Base-by-base conservation (phyloP, 2,113 vertebrate genomes). In the Chamaetylas fuelleborni region DNA sequence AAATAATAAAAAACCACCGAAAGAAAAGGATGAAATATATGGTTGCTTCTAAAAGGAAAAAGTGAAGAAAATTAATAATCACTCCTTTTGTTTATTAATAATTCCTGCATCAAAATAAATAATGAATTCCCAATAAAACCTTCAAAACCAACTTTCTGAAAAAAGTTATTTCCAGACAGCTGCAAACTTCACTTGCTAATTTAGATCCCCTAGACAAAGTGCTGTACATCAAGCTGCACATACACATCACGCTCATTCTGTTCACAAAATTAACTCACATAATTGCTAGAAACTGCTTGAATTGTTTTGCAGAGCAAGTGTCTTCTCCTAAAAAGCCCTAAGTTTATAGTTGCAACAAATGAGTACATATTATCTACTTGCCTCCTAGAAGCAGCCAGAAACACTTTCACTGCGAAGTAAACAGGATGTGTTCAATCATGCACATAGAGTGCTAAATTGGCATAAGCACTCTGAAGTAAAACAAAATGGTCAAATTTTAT, bases 301-400 rank as follows among this genome's bases (percentile, higher is more conserved):
- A 33, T 51, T 67, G 26, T 36, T 90, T 33, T 5, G 9, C 11
- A 28, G 1, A 90, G n/a, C 12, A 65, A 62, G 14, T 5, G 8
- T 45, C 74, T 80, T 61, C 47, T 11, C 29, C 50, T 43, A 58
- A 86, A 73, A 66, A 8, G 0, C 0, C 0, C 0, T 4, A 66
- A n/a, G 12, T 80, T 86, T 54, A 47, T 15, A 50, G 23, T 11
- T 84, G 25, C 42, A 82, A 77, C 22, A 61, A 85, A 77, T 18
- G 2, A 79, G 82, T 25, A 74, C 4, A 3, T 64, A 65, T 57
- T 77, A 66, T 38, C n/a, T 29, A 45, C 16, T 4, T 1, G 1
- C 3, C 2, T n/a, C 19, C 57, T 42, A 45, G 73, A 91, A 76
- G 25, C 15, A 13, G 5, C 14, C 38, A 80, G 56, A 77, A 65